Base-by-base conservation (phyloP, 2,888 invertebrate genomes). In the Norana najaformis region DNA sequence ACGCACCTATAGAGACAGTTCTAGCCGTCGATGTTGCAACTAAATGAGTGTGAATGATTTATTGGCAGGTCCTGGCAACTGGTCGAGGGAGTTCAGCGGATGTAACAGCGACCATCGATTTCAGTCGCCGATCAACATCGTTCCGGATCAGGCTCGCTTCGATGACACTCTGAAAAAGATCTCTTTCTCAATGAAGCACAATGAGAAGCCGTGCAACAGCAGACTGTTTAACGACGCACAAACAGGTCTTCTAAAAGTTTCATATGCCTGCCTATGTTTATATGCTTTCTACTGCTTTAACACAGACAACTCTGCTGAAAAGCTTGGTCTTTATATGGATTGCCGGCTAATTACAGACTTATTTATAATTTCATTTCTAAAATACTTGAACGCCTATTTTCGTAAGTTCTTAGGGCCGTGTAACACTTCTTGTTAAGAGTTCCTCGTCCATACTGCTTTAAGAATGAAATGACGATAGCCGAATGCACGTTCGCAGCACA, bases 41-140 rank as follows among this genome's bases (percentile, higher is more conserved):
- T 69, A 13, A 69, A 69, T 69, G 69, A n/a, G n/a, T 69, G 69
- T n/a, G 30, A 69, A 1, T 69, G 69, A 69, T 69, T n/a, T 69
- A n/a, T 69, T 69, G 69, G 47, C 35, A 85, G 85, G 85, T 36
- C 85, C 85, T 85, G 85, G 85, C 35, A 85, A 85, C 14, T 85
- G 85, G 85, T 85, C 85, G 23, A 85, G 1, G 85, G 36, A 36
- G 36, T 85, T 85, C 85, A 37, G 35, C 18, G 85, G 23, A 36
- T 85, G 85, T n/a, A 23, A 16, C 85, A 14, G 83, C 5, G 20
- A 35, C 36, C 2, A 36, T 18, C 37, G 5, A 23, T 85, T 85
- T n/a, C 90, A 90, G n/a, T 90, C 90, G 1, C 90, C 90, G 38
- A 88, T 90, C 88, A 88, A 88, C 88, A 88, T 90, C 39, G 41